Conservation (phyloP, 1,140 invertebrate genomes). For the Drosophila chauvacae region DNA sequence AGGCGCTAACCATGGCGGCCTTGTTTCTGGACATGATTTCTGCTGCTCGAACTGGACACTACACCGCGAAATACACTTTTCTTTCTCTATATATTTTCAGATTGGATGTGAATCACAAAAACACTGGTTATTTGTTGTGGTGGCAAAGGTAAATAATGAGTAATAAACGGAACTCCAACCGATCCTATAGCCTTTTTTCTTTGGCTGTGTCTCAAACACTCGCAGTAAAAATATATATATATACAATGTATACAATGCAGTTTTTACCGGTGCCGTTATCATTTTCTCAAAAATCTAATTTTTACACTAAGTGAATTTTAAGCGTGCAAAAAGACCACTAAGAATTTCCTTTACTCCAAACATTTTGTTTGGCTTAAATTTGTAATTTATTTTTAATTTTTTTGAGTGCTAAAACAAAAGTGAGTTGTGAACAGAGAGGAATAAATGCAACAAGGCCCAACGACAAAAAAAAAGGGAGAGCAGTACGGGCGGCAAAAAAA, state of each 20-base stretch:
- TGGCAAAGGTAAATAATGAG: slow-evolving; percentile 19
- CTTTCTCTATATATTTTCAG: background rate
- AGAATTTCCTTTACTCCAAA: background rate
- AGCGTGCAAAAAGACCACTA: background rate
- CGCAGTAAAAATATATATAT: slow-evolving; percentile 5
- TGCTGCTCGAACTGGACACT: slow-evolving; percentile 18
- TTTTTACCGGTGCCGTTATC: background rate
- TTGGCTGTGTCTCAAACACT: background rate
- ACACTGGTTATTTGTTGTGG: slow-evolving; percentile 12
- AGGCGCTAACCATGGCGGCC: slow-evolving; percentile 63
- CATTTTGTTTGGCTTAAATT: background rate
- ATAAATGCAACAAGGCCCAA: slow-evolving; percentile 65
- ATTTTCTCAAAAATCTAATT: background rate
- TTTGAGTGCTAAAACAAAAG: slow-evolving; percentile 48
- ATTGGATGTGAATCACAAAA: slow-evolving; percentile 45
- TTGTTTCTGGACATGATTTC: slow-evolving; percentile 70
- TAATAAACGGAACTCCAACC: background rate
- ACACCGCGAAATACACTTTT: slow-evolving; percentile 19
- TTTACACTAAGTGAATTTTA: background rate
- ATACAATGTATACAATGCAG: slow-evolving; percentile 2
- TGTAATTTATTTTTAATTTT: slow-evolving; percentile 1
- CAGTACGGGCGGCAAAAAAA: slow-evolving; percentile 51
- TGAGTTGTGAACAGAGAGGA: slow-evolving; percentile 6
- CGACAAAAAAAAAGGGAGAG: slow-evolving; percentile 29
- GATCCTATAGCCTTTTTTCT: background rate